Evolutionary conservation across 2,113 vertebrate species (phyloP), one percentile per base, ranked within the genome.

Genomic region (Nothoprocta perdicaria): DNA sequence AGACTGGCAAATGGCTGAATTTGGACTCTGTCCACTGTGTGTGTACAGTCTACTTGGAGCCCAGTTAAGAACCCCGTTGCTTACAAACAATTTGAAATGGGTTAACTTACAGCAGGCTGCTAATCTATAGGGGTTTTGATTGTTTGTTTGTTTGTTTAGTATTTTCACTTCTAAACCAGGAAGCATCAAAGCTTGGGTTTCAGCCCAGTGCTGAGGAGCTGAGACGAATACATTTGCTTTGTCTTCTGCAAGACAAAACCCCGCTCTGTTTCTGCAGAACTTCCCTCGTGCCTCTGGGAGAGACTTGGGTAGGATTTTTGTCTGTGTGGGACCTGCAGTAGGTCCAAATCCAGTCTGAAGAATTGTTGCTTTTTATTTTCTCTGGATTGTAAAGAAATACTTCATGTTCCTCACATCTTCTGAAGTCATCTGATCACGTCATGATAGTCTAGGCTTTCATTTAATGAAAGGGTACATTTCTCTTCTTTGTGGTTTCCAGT

Each of bases 161-260:
- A 71, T 90, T 94, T 92, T 78, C 63, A 73, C 24, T 93, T 86
- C 62, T 84, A 77, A 74, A 82, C 27, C 26, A 68, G 82, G 29
- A 80, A 90, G 10, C 68, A 74, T 80, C 63, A 24, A 90, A 89
- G 41, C n/a, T 77, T 75, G 72, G 78, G 72, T 79, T 85, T 40
- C 31, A 60, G 62, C 67, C 45, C 78, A 80, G 78, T 21, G 40
- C 53, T 76, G 62, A 63, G 81, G 48, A 93, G 93, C 53, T 63
- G 73, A 62, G 21, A 40, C 78, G 35, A 79, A 88, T 58, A 82
- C 85, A 40, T 77, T 72, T 58, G 10, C 53, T 62, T 81, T 84
- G 60, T 80, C 48, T 88, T 90, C 76, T 31, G 41, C 69, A 55
- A 77, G 8, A 2, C 31, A 50, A 29, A 80, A 6, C 23, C 6